Evolutionary conservation across 2,113 vertebrate species (phyloP).

Genomic region (Anoplopoma fimbria): DNA sequence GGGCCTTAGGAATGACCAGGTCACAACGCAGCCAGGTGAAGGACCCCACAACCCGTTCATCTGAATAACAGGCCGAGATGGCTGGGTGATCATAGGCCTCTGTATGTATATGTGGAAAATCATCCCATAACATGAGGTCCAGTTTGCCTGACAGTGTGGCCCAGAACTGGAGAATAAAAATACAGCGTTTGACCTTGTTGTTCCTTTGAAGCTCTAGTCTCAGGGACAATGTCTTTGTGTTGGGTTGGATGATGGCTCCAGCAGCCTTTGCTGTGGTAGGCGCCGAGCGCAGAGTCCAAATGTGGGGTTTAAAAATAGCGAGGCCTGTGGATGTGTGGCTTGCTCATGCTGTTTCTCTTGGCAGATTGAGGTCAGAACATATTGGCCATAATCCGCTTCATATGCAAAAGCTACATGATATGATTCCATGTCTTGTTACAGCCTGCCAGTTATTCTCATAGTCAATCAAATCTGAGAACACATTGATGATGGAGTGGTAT

Average conservation of each 20-base stretch:
- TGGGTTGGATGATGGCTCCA: conserved; percentile 58
- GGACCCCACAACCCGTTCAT: conserved; percentile 33
- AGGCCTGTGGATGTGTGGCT: conserved; percentile 70
- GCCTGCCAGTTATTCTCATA: conserved; percentile 60
- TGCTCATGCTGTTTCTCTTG: conserved; percentile 74
- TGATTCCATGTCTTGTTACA: conserved; percentile 47
- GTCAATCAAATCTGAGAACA: conserved; percentile 57
- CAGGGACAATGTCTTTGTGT: conserved; percentile 71
- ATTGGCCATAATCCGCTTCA: conserved; percentile 71
- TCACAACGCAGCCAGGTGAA: conserved; percentile 64
- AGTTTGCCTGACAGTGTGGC: conserved; percentile 18
- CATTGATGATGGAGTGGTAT: conserved; percentile 34
- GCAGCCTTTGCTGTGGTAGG: conserved; percentile 77
- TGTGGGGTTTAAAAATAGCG: conserved; percentile 78
- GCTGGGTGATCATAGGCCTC: conserved; percentile 69
- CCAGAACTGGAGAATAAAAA: conserved; percentile 57
- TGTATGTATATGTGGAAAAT: conserved; percentile 23
- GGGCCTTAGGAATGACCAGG: conserved; percentile 69
- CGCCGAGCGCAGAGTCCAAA: conserved; percentile 54
- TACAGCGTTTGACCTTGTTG: conserved; percentile 74
- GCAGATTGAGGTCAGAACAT: conserved; percentile 66
- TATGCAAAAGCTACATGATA: conserved; percentile 64
- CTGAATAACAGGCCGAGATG: conserved; percentile 49
- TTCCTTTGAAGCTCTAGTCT: conserved; percentile 69
- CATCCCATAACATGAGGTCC: conserved; percentile 33